Base-by-base conservation (phyloP, 2,888 invertebrate species). In the Eupithecia subfuscata region DNA sequence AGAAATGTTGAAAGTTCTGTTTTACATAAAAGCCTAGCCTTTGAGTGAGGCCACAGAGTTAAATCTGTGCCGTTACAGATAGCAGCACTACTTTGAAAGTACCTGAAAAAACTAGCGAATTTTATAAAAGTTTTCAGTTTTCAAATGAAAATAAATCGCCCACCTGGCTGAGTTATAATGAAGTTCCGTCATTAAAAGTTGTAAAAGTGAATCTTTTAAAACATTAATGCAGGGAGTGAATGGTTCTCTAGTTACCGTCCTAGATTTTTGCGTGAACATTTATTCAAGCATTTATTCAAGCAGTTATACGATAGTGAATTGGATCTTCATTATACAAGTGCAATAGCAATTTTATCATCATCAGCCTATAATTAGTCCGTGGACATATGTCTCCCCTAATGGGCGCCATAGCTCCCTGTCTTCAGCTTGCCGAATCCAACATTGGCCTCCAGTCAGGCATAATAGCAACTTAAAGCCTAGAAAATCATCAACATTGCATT, bases 121-220 rank as follows among this genome's bases (percentile, higher is more conserved):
- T 80, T 81, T 78, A 80, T 74, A 70, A 80, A 81, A 81, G 70
- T 74, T 74, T 48, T 18, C 37, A 37, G n/a, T 75, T 76, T 60
- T 76, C 30, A 80, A 83, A 84, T 85, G 78, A 79, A 83, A 84
- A 84, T 82, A 82, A 81, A 82, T 45, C 40, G 25, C 83, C 81
- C 82, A 86, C 86, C 84, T 82, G 82, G 82, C 79, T 79, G 75
- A 82, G 79, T 68, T 68, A 67, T 84, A 84, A 86, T 85, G 83
- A 85, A 88, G 86, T 85, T 83, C 78, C 80, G 81, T 88, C 86
- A 86, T 89, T 90, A 88, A 88, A 89, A 89, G 84, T 88, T 89
- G 63, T 73, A 43, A 76, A 82, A 84, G 81, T 79, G 78, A 79
- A 80, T 80, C 81, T 78, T 80, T 75, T 75, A 79, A 84, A 81